phyloP scores from a whole-genome alignment of 1,140 invertebrate species.

The Musca domestica region DNA sequence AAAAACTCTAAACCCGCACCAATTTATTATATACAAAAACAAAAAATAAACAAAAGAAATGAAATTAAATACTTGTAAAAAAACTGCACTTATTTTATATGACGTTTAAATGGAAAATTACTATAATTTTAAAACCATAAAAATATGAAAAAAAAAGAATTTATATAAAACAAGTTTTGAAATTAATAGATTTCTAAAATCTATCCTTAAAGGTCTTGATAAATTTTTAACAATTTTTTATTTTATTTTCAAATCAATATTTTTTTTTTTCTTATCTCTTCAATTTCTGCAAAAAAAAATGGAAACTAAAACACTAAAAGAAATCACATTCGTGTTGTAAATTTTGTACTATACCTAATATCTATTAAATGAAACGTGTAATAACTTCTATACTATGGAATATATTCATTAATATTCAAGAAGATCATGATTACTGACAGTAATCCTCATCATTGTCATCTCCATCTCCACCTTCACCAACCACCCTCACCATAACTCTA shows the following conservation, averaged over 20 bases:
- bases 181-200: not conserved
- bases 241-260: too few relatives aligned
- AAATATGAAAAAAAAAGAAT: not conserved
- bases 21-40: conserved; percentile 16
- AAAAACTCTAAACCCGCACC: not conserved
- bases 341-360: conserved; percentile 7
- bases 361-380: not conserved
- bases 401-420: not conserved
- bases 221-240: too few relatives aligned
- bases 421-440: too few relatives aligned
- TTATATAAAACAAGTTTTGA: not conserved
- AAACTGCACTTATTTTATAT: not conserved
- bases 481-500: not conserved
- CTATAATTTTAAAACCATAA: not conserved
- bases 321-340: not conserved
- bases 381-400: not conserved
- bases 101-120: not conserved
- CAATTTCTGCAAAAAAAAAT: too few relatives aligned
- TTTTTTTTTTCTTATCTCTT: too few relatives aligned
- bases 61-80: not conserved
- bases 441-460: too few relatives aligned
- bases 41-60: not conserved
- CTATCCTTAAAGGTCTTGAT: too few relatives aligned
- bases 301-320: not conserved
- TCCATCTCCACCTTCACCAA: too few relatives aligned